These are phyloP conservation scores for Chrysolina haemoptera DNA, from an alignment of 2,888 invertebrate species.

Conservation along the genomic window DNA sequence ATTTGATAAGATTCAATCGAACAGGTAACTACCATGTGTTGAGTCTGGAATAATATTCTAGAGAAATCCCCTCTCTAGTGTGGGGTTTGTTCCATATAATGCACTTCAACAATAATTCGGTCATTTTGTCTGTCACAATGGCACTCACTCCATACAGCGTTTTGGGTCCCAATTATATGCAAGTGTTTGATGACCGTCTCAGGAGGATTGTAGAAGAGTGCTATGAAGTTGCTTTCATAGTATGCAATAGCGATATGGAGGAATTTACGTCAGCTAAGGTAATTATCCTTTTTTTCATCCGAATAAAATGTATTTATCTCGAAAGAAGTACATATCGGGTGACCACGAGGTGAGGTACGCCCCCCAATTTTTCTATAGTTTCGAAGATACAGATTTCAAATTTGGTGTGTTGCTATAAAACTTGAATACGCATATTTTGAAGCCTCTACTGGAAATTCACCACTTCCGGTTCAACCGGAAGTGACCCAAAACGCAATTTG, in stretches of 20 bases:
- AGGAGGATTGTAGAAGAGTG: constrained; percentile 53
- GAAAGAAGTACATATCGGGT: no score
- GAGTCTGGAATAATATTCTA: neutral
- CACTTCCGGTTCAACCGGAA: no score
- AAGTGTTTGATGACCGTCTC: constrained; percentile 35
- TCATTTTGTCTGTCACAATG: constrained; percentile 18
- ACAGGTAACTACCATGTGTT: constrained; percentile 17
- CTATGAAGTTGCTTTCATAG: constrained; percentile 53
- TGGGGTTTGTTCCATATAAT: neutral
- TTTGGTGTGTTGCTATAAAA: no score
- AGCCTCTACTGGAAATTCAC: no score
- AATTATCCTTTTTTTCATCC: constrained; percentile 21
- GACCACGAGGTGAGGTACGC: no score
- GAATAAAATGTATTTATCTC: no score
- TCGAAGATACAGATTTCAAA: no score
- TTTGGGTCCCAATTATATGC: constrained; percentile 23
- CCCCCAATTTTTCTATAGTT: no score
- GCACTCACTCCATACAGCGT: constrained; percentile 4
- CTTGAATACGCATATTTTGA: no score
- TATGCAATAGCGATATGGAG: constrained; percentile 53
- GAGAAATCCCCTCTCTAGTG: neutral
- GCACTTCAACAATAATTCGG: neutral
- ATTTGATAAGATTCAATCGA: neutral
- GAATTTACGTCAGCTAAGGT: constrained; percentile 54
- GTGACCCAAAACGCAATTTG: no score